Base-by-base conservation (phyloP, 2,888 invertebrate genomes). In the Azorinus chamasolen region DNA sequence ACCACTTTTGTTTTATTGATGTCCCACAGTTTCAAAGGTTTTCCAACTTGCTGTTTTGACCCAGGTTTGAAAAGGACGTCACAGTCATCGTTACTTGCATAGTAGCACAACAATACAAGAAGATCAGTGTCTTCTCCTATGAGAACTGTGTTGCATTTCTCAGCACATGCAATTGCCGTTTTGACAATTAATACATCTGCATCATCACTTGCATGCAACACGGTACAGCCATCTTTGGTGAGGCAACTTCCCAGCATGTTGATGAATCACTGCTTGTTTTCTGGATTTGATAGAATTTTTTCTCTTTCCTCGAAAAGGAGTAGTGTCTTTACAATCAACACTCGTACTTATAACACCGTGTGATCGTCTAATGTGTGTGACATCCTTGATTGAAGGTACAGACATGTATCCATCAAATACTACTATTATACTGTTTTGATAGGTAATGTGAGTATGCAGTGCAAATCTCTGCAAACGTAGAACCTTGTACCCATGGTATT, bases 101-200 rank as follows among this genome's bases (percentile, higher is more conserved):
- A 80, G 55, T 79, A 72, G 45, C 72, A 78, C 22, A 89, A 48
- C 8, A 87, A 72, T 16, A 86, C 72, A 0, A 89, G 63, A 14
- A 89, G 51, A 63, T 88, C 86, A 20, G 87, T 89, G 53, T 89
- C 88, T 55, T 87, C 87, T 8, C 85, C 88, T 39, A 87, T 58
- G 5, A 87, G 18, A n/a, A 61, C 62, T 45, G 83, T 81, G 1
- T 18, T 37, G 10, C 20, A 32, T 39, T 20, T n/a, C 24, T 43
- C 41, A 25, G 85, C 58, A 37, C 25, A 43, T n/a, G 54, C 45
- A 16, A 83, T 51, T 20, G 83, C 80, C 37, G 83, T 87, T 27
- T 76, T 18, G 1, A 71, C 84, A 65, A 88, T 85, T 10, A 83
- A 43, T 3, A 83, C 10, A 72, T 88, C 84, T 22, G 87, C 87